Evolutionary conservation across 2,888 invertebrate species (phyloP).

Genomic region (Rhagophthalmus giganteus): DNA sequence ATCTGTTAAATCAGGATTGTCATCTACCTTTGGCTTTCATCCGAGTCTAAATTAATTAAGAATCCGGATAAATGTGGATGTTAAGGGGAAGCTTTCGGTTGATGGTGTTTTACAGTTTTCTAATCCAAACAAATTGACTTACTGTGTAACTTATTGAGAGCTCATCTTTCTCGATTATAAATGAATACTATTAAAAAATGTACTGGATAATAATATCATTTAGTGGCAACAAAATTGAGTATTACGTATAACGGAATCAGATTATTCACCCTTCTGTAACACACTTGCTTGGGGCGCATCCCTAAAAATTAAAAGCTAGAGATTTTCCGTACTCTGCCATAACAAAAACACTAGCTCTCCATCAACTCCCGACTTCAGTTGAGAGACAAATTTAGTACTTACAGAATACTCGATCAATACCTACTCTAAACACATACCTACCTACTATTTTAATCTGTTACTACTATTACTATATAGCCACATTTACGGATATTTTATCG

Average conservation of each 20-base stretch:
- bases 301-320: conserved; percentile 57
- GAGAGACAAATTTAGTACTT: conserved; percentile 10
- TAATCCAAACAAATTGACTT: too few relatives aligned
- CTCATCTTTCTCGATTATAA: not conserved
- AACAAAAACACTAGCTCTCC: conserved; percentile 35
- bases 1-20: too few relatives aligned
- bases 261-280: conserved; percentile 56
- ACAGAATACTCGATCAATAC: conserved; percentile 5
- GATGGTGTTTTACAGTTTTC: too few relatives aligned
- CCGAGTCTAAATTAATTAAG: too few relatives aligned
- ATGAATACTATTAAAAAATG: conserved; percentile 3
- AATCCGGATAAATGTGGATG: too few relatives aligned
- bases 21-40: too few relatives aligned
- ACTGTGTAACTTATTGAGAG: not conserved
- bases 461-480: too few relatives aligned
- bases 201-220: conserved; percentile 16
- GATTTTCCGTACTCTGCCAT: conserved; percentile 52
- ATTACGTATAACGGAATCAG: conserved; percentile 34
- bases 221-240: conserved; percentile 19
- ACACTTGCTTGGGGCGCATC: conserved; percentile 52
- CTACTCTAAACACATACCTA: not conserved
- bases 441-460: not conserved
- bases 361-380: conserved; percentile 12
- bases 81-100: too few relatives aligned
- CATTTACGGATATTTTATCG: too few relatives aligned